These are phyloP conservation scores for Sinelater perroti DNA, from an alignment of 2,888 invertebrate species.

Conservation along the genomic window DNA sequence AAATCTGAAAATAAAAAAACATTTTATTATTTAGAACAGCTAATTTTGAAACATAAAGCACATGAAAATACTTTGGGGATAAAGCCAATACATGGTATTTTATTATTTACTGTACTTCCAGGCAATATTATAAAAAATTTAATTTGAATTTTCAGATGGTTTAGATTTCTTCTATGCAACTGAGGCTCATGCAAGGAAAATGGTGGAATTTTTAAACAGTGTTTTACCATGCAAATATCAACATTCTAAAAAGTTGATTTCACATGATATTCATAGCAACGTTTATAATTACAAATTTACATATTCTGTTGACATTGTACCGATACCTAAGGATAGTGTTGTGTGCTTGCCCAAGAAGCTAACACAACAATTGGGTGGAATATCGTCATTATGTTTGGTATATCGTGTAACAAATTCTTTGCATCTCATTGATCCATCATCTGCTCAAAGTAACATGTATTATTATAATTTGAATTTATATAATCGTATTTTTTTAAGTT, in stretches of 20 bases:
- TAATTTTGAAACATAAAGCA: conserved; percentile 94
- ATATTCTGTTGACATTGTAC: conserved; percentile 93
- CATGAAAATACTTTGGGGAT: conserved; percentile 91
- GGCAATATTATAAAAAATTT: too few relatives aligned
- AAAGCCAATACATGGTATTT: conserved; percentile 78
- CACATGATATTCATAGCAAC: conserved; percentile 97
- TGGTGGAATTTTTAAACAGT: conserved; percentile 91
- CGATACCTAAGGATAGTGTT: conserved; percentile 92
- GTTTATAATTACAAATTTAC: conserved; percentile 96
- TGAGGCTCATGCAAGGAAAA: conserved; percentile 90
- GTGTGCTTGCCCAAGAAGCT: conserved; percentile 89
- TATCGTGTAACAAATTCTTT: conserved; percentile 88
- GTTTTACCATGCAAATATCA: conserved; percentile 89
- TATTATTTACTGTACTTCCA: conserved; percentile 8
- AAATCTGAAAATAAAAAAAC: conserved; percentile 94
- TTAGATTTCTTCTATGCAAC: conserved; percentile 93
- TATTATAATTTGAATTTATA: background rate
- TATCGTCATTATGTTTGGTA: conserved; percentile 88
- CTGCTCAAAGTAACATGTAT: conserved; percentile 76
- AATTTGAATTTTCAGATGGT: conserved; percentile 72
- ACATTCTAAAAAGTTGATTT: conserved; percentile 93
- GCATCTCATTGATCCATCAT: conserved; percentile 91
- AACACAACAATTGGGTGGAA: conserved; percentile 86
- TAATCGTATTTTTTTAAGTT: conserved; percentile 63
- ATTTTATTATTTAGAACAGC: conserved; percentile 95